Percentiles rank a stretch among this genome's conserved stretches.
Conservation (phyloP, 2,888 invertebrate genomes). For the Drosophila mimetica region DNA sequence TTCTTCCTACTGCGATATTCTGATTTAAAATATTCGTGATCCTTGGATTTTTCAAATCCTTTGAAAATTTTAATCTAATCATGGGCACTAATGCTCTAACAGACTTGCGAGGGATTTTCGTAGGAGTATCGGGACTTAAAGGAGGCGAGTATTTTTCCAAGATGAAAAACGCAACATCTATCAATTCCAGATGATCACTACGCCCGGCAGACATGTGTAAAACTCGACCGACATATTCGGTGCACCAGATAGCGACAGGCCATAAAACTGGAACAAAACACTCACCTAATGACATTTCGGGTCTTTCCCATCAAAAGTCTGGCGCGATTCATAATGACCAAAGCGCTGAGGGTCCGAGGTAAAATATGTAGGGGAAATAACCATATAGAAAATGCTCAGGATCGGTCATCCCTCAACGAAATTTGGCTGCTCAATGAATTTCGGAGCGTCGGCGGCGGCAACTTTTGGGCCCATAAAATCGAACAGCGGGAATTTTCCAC, state of each 20-base stretch:
- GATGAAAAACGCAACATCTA: not conserved
- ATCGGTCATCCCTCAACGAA: slow-evolving; percentile 6
- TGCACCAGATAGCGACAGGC: slow-evolving; percentile 38
- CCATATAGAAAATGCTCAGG: slow-evolving; percentile 9
- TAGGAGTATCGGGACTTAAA: not conserved
- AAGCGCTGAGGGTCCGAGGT: slow-evolving; percentile 1
- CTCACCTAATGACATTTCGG: slow-evolving; percentile 73
- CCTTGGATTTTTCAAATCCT: not conserved
- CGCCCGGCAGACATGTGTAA: not conserved
- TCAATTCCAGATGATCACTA: not conserved
- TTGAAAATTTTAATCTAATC: not conserved
- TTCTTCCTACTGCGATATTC: not conserved
- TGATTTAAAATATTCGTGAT: not conserved
- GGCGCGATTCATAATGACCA: slow-evolving; percentile 71
- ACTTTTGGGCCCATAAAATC: slow-evolving; percentile 65
- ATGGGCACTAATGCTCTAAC: not conserved
- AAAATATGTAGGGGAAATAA: slow-evolving; percentile 8
- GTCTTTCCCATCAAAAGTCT: slow-evolving; percentile 78
- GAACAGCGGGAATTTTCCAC: slow-evolving; percentile 52
- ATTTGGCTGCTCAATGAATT: slow-evolving; percentile 64
- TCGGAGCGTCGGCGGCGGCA: slow-evolving; percentile 46
- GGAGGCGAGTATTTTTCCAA: not conserved
- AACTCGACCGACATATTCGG: not conserved
- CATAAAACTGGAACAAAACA: slow-evolving; percentile 63
- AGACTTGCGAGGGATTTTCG: not conserved